Evolutionary conservation across 2,888 invertebrate genomes (phyloP).

Genomic region (Odontocerum albicorne): DNA sequence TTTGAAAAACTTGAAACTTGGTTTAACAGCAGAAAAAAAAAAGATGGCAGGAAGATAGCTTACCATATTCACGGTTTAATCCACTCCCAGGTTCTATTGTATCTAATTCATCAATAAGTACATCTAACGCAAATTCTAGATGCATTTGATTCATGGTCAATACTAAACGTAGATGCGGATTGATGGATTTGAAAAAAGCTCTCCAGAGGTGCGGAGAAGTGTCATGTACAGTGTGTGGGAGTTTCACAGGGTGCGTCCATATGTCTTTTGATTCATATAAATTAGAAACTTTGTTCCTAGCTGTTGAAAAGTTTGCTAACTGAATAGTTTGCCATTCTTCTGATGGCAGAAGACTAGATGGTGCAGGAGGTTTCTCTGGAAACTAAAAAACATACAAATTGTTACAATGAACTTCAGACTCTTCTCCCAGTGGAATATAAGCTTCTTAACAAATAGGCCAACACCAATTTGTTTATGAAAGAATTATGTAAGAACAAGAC

Average conservation of each 20-base stretch:
- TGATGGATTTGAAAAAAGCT: constrained; percentile 34
- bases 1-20: no score
- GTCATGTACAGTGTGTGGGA: constrained; percentile 31
- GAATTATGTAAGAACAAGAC: no score
- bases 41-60: constrained; percentile 1
- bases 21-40: constrained; percentile 3
- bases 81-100: constrained; percentile 45
- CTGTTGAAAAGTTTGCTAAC: constrained; percentile 65
- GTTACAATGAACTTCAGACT: no score
- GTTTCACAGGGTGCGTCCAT: constrained; percentile 36
- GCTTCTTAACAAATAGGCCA: no score
- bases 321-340: constrained; percentile 70
- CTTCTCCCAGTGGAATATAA: no score
- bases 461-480: no score
- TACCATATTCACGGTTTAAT: constrained; percentile 49
- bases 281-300: constrained; percentile 56
- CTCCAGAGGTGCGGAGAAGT: constrained; percentile 34
- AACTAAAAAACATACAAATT: constrained; percentile 18
- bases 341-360: constrained; percentile 48
- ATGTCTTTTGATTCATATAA: constrained; percentile 40
- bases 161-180: constrained; percentile 48
- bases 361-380: constrained; percentile 49
- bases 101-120: constrained; percentile 43
- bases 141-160: constrained; percentile 44
- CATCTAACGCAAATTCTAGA: constrained; percentile 45